phyloP scores from a whole-genome alignment of 2,797 vertebrate genomes.

The Zalophus californianus region DNA sequence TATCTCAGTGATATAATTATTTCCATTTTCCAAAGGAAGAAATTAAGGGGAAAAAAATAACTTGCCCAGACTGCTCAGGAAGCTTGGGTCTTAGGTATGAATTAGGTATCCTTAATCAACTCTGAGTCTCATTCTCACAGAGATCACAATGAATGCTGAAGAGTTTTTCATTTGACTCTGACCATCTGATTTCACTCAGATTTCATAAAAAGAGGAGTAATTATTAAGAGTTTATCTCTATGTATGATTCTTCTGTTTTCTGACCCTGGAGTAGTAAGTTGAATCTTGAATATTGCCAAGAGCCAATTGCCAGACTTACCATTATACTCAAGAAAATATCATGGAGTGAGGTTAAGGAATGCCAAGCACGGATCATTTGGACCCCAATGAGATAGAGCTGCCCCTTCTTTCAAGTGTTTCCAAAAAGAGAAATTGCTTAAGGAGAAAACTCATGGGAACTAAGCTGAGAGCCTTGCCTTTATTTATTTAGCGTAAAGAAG shows the following conservation, averaged over 20 bases:
- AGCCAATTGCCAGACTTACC: background rate
- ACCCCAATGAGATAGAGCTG: background rate
- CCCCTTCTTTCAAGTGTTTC: background rate
- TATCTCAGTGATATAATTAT: background rate
- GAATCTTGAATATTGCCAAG: background rate
- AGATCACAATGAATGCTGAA: background rate
- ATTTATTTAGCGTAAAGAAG: background rate
- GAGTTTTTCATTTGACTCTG: conserved; percentile 14
- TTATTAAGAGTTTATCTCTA: conserved; percentile 38
- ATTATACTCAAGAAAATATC: background rate
- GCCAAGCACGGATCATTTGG: background rate
- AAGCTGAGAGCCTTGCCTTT: background rate
- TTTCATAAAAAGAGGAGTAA: background rate
- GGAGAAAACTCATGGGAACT: background rate
- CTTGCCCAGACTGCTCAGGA: conserved; percentile 32
- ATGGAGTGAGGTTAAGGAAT: background rate
- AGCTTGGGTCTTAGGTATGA: background rate
- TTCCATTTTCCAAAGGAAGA: conserved; percentile 28
- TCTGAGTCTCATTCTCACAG: background rate
- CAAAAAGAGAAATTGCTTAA: conserved; percentile 18
- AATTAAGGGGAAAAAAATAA: background rate
- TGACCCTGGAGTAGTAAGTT: background rate
- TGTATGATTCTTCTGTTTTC: background rate
- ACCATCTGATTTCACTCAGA: conserved; percentile 1
- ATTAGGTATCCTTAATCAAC: background rate